A percentile compares a stretch with the other conserved stretches of the same genome.
These are phyloP conservation scores for Venusia cambrica DNA, from an alignment of 2,888 invertebrate genomes.

Conservation along the genomic window DNA sequence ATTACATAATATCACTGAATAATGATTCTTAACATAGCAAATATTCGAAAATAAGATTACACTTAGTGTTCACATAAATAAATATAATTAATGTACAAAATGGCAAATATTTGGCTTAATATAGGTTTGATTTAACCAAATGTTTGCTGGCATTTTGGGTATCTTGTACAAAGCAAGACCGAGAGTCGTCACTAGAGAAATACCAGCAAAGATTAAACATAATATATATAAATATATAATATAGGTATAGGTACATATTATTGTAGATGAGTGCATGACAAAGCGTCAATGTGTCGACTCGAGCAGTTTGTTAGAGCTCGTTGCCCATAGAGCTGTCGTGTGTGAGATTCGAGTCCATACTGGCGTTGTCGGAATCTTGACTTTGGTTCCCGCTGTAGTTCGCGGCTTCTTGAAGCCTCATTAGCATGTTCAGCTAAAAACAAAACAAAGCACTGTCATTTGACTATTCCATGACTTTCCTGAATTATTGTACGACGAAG, in stretches of 20 bases:
- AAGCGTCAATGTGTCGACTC: constrained; percentile 7
- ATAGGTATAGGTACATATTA: no score
- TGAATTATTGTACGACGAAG: constrained; percentile 5
- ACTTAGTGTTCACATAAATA: constrained; percentile 53
- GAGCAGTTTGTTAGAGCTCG: constrained; percentile 54
- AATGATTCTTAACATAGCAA: constrained; percentile 30
- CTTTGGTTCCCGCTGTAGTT: constrained; percentile 95
- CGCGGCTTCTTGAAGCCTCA: constrained; percentile 97
- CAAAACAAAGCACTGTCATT: constrained; percentile 1
- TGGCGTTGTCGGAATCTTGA: constrained; percentile 94
- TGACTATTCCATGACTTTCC: no score
- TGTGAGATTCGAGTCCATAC: constrained; percentile 89
- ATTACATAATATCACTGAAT: constrained; percentile 25
- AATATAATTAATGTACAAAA: constrained; percentile 69
- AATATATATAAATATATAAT: no score
- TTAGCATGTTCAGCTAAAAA: constrained; percentile 93
- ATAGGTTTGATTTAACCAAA: constrained; percentile 35
- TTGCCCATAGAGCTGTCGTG: constrained; percentile 84
- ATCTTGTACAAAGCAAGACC: constrained; percentile 18
- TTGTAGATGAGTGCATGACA: constrained; percentile 9
- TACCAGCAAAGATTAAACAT: constrained; percentile 19
- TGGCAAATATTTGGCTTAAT: constrained; percentile 80
- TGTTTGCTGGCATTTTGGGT: constrained; percentile 23
- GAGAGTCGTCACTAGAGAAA: constrained; percentile 14
- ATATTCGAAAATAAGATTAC: constrained; percentile 52